Evolutionary conservation across 2,797 vertebrate genomes (phyloP), one percentile per base, ranked within the genome.

Genomic region (Ctenochaetus hawaiiensis): DNA sequence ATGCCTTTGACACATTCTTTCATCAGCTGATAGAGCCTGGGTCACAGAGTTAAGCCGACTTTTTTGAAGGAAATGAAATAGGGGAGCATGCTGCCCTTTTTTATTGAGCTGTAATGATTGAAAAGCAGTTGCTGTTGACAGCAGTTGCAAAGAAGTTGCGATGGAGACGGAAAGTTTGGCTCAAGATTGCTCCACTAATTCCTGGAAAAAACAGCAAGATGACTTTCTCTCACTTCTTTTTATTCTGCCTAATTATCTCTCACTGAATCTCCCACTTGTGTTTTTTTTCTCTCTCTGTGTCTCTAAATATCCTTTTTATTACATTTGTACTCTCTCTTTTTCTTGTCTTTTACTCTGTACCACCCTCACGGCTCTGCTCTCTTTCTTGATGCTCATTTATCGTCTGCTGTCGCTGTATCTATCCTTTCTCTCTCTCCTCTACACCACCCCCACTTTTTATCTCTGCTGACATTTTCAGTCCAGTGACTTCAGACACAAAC

Each of bases 401-500:
- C 67, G 52, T 70, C 82, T 83, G 4, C 52, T 23, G 23, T 74
- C 51, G 60, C 11, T 60, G 30, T 60, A 30, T 64, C 61, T 59
- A 71, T 81, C 43, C 45, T 56, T 71, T 57, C 37, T 57, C 52
- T 51, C 48, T 67, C 37, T 39, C 39, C 39, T 39, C 44, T 43
- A 18, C 34, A 44, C 45, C 54, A 6, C 48, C 20, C 20, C 10
- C 34, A 1, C 64, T 8, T 12, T 67, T 84, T 67, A 88, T 90
- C 81, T 89, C 67, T 14, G 58, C 81, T 88, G 87, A 90, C 90
- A 92, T 93, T 93, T 92, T 88, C 90, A 88, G 84, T 85, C 81
- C 84, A 88, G 51, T 70, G 84, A 82, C 82, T 92, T 86, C 85
- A 89, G 63, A 92, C 83, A 82, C 73, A 87, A 81, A 83, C 67